Evolutionary conservation across 2,888 invertebrate species (phyloP).

Genomic region (Meiosimyza platycephala): DNA sequence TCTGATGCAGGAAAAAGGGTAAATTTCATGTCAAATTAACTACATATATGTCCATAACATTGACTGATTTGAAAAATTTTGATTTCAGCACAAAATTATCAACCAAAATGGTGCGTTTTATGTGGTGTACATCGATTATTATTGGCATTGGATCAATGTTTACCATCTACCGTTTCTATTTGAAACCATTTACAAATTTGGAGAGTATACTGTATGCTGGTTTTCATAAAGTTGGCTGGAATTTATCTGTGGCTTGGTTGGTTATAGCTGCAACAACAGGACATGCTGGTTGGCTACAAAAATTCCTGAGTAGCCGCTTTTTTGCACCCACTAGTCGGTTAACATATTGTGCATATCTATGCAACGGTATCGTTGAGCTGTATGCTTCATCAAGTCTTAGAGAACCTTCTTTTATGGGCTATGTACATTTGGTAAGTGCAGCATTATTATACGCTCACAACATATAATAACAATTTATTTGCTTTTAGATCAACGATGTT

Average conservation of each 20-base stretch:
- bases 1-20: conserved; percentile 72
- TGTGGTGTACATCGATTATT: conserved; percentile 56
- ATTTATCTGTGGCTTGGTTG: conserved; percentile 76
- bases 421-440: conserved; percentile 72
- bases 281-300: conserved; percentile 70
- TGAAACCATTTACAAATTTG: conserved; percentile 70
- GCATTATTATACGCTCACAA: background rate
- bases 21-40: conserved; percentile 48
- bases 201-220: conserved; percentile 76
- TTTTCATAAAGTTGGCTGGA: conserved; percentile 77
- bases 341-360: conserved; percentile 79
- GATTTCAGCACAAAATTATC: conserved; percentile 65
- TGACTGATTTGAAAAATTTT: background rate
- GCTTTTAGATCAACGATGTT: conserved; percentile 70
- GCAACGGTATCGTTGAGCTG: conserved; percentile 78
- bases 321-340: conserved; percentile 76
- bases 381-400: conserved; percentile 73
- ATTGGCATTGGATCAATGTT: conserved; percentile 72
- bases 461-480: background rate
- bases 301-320: conserved; percentile 58
- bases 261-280: conserved; percentile 75
- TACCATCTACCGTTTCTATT: conserved; percentile 74
- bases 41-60: too few species aligned
- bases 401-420: conserved; percentile 73
- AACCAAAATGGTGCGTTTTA: conserved; percentile 58